A percentile compares a stretch with the other conserved stretches of the same genome.
Evolutionary conservation across 2,113 vertebrate species (phyloP).

Genomic region (Nestor notabilis): DNA sequence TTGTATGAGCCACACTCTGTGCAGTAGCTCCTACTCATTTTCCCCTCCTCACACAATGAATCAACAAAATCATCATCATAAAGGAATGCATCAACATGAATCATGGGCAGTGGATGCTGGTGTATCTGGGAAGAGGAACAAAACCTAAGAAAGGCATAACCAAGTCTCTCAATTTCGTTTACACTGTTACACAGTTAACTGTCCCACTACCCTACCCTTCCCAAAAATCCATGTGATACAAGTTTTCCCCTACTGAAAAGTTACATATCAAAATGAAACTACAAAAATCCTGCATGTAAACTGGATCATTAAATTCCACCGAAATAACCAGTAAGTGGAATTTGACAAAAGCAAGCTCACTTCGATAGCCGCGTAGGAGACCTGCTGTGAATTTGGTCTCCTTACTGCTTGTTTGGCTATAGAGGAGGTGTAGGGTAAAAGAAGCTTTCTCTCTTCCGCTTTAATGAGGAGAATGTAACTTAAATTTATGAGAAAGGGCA

Average conservation of each 20-base stretch:
- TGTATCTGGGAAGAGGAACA: conserved; percentile 78
- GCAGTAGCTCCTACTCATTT: conserved; percentile 91
- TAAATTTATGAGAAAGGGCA: neutral
- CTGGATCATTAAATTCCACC: neutral
- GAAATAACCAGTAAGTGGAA: neutral
- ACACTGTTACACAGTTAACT: neutral
- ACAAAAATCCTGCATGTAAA: neutral
- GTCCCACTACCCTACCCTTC: neutral
- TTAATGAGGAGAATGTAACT: neutral
- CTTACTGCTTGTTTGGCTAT: neutral
- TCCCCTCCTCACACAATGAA: conserved; percentile 85
- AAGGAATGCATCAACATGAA: conserved; percentile 91
- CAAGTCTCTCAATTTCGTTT: neutral
- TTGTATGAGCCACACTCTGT: conserved; percentile 83
- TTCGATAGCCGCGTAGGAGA: neutral
- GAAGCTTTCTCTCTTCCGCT: neutral
- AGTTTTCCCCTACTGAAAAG: neutral
- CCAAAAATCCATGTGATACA: neutral
- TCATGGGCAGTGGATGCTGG: conserved; percentile 76
- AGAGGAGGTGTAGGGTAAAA: neutral
- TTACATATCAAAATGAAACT: neutral
- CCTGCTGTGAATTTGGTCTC: neutral
- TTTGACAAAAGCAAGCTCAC: neutral
- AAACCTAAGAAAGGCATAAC: neutral
- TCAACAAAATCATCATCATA: conserved; percentile 91